Base-by-base conservation (phyloP, 2,888 invertebrate genomes). In the Ophion ellenae region DNA sequence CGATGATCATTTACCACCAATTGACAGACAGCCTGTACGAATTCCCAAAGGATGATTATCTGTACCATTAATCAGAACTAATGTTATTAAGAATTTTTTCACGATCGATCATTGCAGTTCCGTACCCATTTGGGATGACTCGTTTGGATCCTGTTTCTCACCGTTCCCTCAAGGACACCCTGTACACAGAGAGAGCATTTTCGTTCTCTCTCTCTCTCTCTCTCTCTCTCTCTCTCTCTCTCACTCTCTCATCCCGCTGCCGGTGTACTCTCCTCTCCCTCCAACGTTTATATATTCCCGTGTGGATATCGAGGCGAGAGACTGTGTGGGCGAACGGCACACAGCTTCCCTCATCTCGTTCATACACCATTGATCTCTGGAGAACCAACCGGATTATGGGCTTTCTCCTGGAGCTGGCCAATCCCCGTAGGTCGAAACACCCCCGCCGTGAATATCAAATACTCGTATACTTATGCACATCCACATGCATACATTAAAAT, bases 381-480 rank as follows among this genome's bases (percentile, higher is more conserved):
- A 61, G 69, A 70, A 53, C 88, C 89, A 88, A 89, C 88, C 74
- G 85, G 84, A 85, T 80, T 81, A 83, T 78, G 67, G 77, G 87
- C 87, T 88, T 89, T 90, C 90, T 80, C 87, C 76, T 88, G 83
- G 87, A 80, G 70, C 88, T 74, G 64, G 86, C 89, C 88, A 90
- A 89, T 85, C 85, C 76, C 63, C 70, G 63, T 45, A 40, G 76
- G 71, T 59, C 66, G 36, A 66, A 86, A 74, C 85, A 84, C 85
- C 77, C 87, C 80, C 86, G 86, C 84, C 77, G 67, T 47, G 59
- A 63, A 32, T 66, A 14, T 81, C 61, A 59, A 81, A 59, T 71
- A 45, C 20, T 53, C 63, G 9, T 36, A 69, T 75, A 61, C 66
- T 32, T 79, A 59, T 66, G 24, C 45, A 77, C 28, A 47, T 53